Evolutionary conservation across 92 coral and sea anemone species (phyloP).

Genomic region (Blastomussa wellsi): DNA sequence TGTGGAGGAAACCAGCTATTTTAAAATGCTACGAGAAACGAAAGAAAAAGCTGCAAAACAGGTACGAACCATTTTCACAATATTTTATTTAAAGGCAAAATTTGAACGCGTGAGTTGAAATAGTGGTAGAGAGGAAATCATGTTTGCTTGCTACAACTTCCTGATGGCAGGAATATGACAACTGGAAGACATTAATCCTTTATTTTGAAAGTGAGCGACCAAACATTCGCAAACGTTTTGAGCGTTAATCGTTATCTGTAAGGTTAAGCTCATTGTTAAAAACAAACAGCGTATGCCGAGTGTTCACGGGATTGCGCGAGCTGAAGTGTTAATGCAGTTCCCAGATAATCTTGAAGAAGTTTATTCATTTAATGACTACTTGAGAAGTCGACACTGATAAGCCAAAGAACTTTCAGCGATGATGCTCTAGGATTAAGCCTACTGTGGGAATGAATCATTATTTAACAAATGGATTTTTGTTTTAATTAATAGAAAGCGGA

Average conservation of each 20-base stretch:
- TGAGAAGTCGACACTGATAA: conserved; percentile 23
- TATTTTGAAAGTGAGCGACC: neutral
- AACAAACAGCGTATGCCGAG: neutral
- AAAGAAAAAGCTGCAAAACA: conserved; percentile 50
- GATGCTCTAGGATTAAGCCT: neutral
- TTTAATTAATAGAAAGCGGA: conserved; percentile 60
- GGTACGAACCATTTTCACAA: conserved; percentile 9
- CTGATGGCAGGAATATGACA: neutral
- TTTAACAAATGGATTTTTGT: conserved; percentile 27
- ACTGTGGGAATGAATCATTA: neutral
- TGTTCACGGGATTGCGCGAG: neutral
- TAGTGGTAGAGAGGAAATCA: neutral
- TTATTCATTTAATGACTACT: neutral
- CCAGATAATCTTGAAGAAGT: neutral
- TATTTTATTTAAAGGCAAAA: neutral
- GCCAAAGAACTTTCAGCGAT: neutral
- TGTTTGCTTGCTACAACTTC: neutral
- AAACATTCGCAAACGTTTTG: conserved; percentile 5
- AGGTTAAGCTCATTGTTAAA: neutral
- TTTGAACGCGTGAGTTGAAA: neutral
- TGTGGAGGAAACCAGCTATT: conserved; percentile 45
- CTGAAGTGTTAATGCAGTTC: conserved; percentile 10
- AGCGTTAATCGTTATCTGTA: neutral
- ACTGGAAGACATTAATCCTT: neutral
- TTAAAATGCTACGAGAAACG: conserved; percentile 42